Base-by-base conservation (phyloP, 2,113 vertebrate genomes). In the Cyanoliseus patagonus region DNA sequence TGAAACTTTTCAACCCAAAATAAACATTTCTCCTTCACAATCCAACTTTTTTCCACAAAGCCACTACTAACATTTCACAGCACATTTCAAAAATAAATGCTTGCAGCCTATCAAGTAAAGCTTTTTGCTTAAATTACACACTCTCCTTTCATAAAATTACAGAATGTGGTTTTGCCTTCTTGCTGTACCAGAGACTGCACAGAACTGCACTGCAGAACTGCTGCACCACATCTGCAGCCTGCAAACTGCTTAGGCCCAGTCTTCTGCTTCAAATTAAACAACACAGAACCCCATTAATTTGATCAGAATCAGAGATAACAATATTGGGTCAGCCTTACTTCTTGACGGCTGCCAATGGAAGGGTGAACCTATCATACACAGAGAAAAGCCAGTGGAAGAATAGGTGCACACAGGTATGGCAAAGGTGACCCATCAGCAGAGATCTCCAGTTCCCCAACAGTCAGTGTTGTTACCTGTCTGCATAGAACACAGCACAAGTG, bases 61-160 rank as follows among this genome's bases (percentile, higher is more conserved):
- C 37, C 63, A n/a, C 67, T 63, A 37, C 63, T 88, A 80, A 37
- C 44, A 42, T 80, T 73, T 69, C 75, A 89, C 55, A 87, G 74
- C 49, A 57, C 4, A 6, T 49, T 91, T 76, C 82, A 83, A 88
- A 88, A 91, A 91, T 49, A 83, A 84, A 87, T 10, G 67, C 37
- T 83, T 73, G 82, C 67, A 90, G 85, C 53, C 84, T 90, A 69
- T 86, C 41, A 24, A 91, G 53, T 44, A 44, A 57, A 88, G 49
- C n/a, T 51, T 61, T 91, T 44, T 52, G 37, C 78, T 86, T 74
- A 91, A 91, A 94, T 95, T 83, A 87, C 86, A 86, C 64, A 37
- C n/a, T 75, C 59, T 24, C 37, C 55, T 66, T 55, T 75, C 63
- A n/a, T 61, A 35, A 41, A 84, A 89, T 66, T 69, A 44, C 53